Base-by-base conservation (phyloP, 2,888 invertebrate genomes). In the Mystacides longicornis region DNA sequence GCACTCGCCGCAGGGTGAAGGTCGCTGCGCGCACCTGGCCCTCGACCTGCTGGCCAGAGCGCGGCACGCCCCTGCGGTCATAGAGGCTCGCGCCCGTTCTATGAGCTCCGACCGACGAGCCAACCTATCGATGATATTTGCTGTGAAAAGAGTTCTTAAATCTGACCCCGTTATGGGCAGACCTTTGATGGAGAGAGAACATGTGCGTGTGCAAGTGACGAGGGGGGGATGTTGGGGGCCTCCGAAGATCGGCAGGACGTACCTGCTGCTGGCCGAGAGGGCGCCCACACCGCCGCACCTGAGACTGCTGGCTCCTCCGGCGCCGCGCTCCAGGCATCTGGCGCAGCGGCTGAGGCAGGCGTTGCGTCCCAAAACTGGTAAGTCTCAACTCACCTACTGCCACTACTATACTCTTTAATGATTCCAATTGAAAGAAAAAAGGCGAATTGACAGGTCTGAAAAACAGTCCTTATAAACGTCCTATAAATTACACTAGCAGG, bases 81-180 rank as follows among this genome's bases (percentile, higher is more conserved):
- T 60, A 23, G 57, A 57, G 53, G 57, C 60, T 27, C 52, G 54
- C 50, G 60, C 51, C 45, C 55, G 55, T 33, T 57, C 57, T 45
- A 42, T 46, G 52, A 59, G 52, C 52, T 52, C 56, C 52, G 56
- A 57, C 51, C 53, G 53, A 27, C 48, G 47, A 42, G 56, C 54
- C 51, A 60, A 58, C 58, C 54, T 58, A 18, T 60, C 55, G 55
- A 57, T 57, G 33, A 57, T 57, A 27, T 60, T 60, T 49, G 51
- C 55, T 27, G 55, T 60, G 45, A 57, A 56, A 43, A 33, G 54
- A 2, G 60, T 56, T 51, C 56, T 58, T 19, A 55, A 52, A 47
- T 46, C 55, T 19, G 45, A 46, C 42, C 50, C 46, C 21, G 20
- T 21, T 7, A 21, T 27, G 51, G 58, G 46, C 9, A 22, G 45